Evolutionary conservation across 2,797 vertebrate species (phyloP).

Genomic region (Pteronotus mesoamericanus): DNA sequence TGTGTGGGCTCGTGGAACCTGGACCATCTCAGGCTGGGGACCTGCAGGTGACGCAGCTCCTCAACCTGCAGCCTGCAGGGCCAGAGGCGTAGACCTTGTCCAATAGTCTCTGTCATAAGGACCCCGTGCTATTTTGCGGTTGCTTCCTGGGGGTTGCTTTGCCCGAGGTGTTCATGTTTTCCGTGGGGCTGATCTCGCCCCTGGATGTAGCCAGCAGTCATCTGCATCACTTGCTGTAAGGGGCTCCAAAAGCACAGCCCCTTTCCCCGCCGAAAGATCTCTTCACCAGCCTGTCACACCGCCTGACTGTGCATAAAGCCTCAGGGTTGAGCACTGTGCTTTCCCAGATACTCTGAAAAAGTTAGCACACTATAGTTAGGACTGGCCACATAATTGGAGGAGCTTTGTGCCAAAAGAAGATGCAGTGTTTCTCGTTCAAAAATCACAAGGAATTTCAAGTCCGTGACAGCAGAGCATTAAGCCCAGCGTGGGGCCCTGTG

Average conservation of each 20-base stretch:
- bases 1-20: neutral
- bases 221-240: neutral
- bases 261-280: neutral
- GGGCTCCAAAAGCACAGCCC: neutral
- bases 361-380: neutral
- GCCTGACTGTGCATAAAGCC: neutral
- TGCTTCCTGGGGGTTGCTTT: neutral
- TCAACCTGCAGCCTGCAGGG: neutral
- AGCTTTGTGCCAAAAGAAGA: neutral
- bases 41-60: neutral
- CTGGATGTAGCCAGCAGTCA: neutral
- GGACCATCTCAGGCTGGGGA: neutral
- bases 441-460: neutral
- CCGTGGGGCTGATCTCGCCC: neutral
- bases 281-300: neutral
- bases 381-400: neutral
- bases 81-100: neutral
- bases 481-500: rapidly evolving
- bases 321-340: neutral
- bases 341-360: neutral
- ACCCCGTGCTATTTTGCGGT: neutral
- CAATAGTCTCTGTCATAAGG: neutral
- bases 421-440: neutral
- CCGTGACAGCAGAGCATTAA: neutral
- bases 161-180: neutral